Evolutionary conservation across 2,888 invertebrate species (phyloP).

Genomic region (Bellardia pandia): DNA sequence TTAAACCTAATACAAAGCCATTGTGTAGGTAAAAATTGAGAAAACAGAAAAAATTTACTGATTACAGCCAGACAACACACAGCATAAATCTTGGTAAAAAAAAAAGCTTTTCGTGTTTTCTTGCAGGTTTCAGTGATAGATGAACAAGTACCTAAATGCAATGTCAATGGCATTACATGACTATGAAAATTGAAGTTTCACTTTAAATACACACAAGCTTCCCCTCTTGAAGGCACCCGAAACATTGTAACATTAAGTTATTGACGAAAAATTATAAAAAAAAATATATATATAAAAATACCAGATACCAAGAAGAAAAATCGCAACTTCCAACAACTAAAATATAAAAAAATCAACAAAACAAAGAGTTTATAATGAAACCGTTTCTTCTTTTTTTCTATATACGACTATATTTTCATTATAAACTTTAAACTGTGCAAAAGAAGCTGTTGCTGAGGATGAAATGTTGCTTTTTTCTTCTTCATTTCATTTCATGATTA

Average conservation of each 20-base stretch:
- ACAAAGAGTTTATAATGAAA: slow-evolving; percentile 41
- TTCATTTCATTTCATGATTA: slow-evolving; percentile 21
- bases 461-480: slow-evolving; percentile 41
- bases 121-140: slow-evolving; percentile 30
- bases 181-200: slow-evolving; percentile 81
- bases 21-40: slow-evolving; percentile 10
- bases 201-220: slow-evolving; percentile 75
- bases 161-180: slow-evolving; percentile 76
- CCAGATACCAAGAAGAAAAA: slow-evolving; percentile 1
- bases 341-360: slow-evolving; percentile 19
- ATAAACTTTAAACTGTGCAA: slow-evolving; percentile 52
- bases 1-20: not conserved
- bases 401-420: slow-evolving; percentile 28
- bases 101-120: slow-evolving; percentile 13
- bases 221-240: slow-evolving; percentile 41
- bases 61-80: slow-evolving; percentile 13
- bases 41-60: slow-evolving; percentile 26
- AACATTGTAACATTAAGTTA: slow-evolving; percentile 73
- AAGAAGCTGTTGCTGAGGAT: slow-evolving; percentile 49
- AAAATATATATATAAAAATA: slow-evolving; percentile 23
- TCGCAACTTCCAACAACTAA: slow-evolving; percentile 9
- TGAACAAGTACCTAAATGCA: slow-evolving; percentile 56
- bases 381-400: slow-evolving; percentile 29
- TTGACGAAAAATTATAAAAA: slow-evolving; percentile 59
- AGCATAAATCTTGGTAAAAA: slow-evolving; percentile 8